Evolutionary conservation across 2,888 invertebrate species (phyloP).

Genomic region (Masnerella sp.): DNA sequence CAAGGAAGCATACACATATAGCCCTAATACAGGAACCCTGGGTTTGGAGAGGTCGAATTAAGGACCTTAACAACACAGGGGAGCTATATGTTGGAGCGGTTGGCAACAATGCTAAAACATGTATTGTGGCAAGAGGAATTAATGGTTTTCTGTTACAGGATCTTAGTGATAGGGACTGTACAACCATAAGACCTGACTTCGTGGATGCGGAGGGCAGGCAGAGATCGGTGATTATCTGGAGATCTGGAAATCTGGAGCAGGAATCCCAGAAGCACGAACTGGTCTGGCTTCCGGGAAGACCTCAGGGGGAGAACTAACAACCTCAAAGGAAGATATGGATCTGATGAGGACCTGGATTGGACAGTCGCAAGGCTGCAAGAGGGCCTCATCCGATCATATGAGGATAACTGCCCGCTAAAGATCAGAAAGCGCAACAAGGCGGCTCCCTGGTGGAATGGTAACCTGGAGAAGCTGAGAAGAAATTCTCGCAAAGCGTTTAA

Average conservation of each 20-base stretch:
- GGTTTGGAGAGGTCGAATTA: neutral
- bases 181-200: neutral
- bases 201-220: too few species aligned
- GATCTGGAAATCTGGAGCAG: neutral
- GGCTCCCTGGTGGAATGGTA: constrained; percentile 39
- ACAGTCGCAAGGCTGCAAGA: constrained; percentile 2
- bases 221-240: too few species aligned
- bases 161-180: neutral
- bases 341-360: constrained; percentile 4
- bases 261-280: constrained; percentile 27
- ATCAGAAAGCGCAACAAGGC: neutral
- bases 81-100: neutral
- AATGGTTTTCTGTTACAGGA: neutral
- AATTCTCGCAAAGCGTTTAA: constrained; percentile 5
- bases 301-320: constrained; percentile 6
- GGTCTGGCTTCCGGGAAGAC: too few species aligned
- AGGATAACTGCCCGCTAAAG: constrained; percentile 16
- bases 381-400: constrained; percentile 20
- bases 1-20: neutral
- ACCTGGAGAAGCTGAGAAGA: too few species aligned
- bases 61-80: neutral
- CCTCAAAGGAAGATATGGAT: constrained; percentile 13
- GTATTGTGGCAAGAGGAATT: neutral
- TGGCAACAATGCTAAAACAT: neutral
- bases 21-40: neutral